These are phyloP conservation scores for Mormyrus lacerda DNA, from an alignment of 2,113 vertebrate species.

Conservation along the genomic window DNA sequence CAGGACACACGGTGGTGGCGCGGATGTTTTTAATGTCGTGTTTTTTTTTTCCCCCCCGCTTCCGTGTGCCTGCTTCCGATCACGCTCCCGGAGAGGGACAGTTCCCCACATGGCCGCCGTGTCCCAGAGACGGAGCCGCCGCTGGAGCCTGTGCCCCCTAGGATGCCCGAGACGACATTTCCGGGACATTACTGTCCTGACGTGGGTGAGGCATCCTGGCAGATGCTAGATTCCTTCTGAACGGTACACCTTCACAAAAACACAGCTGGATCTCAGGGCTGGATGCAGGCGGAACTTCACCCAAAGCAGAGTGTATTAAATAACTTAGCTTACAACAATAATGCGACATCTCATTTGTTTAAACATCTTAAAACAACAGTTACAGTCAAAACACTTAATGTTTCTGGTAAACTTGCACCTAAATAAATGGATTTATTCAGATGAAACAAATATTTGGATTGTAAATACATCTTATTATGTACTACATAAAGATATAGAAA, in stretches of 20 bases:
- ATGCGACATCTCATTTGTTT: neutral
- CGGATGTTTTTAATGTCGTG: slow-evolving; percentile 4
- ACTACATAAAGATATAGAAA: neutral
- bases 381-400: neutral
- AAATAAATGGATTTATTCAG: neutral
- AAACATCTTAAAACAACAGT: neutral
- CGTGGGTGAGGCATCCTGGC: neutral
- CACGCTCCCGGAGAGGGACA: neutral
- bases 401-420: neutral
- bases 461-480: neutral
- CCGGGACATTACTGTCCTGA: neutral
- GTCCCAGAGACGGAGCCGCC: neutral
- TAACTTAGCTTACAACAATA: neutral
- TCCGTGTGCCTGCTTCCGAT: neutral
- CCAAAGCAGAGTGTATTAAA: neutral
- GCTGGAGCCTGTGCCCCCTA: neutral
- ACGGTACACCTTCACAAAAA: neutral
- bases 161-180: neutral
- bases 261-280: neutral
- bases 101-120: neutral
- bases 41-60: neutral
- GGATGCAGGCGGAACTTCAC: neutral
- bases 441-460: neutral
- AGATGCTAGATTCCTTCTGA: neutral
- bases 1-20: neutral